These are phyloP conservation scores for Acrossocheilus wenchowensis DNA, from an alignment of 2,797 vertebrate genomes.

Conservation along the genomic window DNA sequence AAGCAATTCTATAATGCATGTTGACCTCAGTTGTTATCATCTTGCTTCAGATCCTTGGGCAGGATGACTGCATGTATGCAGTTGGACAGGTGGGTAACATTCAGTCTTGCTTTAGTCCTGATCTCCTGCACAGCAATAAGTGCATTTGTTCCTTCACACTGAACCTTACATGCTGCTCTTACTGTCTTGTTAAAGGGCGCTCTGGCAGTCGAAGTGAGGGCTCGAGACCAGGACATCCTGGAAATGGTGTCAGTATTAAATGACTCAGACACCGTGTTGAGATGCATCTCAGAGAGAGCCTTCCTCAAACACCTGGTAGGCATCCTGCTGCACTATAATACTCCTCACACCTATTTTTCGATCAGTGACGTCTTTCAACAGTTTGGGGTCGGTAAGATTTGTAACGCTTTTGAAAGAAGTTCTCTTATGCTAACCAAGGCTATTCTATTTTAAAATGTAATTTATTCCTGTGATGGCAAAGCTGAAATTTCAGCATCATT, in stretches of 20 bases:
- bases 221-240: constrained; percentile 88
- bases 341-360: background rate
- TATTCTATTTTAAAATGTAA: background rate
- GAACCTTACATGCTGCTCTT: constrained; percentile 13
- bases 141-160: background rate
- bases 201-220: constrained; percentile 91
- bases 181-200: constrained; percentile 82
- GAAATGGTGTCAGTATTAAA: constrained; percentile 90
- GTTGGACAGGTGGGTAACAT: constrained; percentile 83
- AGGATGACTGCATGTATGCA: constrained; percentile 86
- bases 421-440: background rate
- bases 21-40: background rate
- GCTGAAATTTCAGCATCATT: background rate
- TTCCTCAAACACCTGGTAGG: constrained; percentile 91
- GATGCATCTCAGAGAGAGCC: constrained; percentile 95
- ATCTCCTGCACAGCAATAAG: background rate
- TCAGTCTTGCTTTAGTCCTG: background rate
- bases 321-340: background rate
- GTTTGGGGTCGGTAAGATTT: background rate
- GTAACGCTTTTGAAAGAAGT: background rate
- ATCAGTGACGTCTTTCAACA: background rate
- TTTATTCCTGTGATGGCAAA: background rate
- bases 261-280: constrained; percentile 86
- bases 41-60: constrained; percentile 76
- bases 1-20: background rate